Conservation (phyloP, 2,888 invertebrate genomes). For the Calliopum simillimum region DNA sequence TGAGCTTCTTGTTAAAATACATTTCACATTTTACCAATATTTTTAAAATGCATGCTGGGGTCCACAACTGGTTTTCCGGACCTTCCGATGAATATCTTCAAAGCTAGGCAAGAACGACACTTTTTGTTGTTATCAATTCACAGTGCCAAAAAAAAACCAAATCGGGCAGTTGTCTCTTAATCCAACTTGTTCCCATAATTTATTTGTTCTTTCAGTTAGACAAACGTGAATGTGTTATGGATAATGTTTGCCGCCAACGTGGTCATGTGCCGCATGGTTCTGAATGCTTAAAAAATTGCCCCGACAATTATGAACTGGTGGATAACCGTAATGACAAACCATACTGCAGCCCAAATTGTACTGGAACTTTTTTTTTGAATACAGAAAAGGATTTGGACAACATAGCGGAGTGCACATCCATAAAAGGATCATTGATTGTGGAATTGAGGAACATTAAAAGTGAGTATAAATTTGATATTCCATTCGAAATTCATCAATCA, state of each 20-base stretch:
- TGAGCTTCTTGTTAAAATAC: no score
- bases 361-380: constrained; percentile 51
- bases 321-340: constrained; percentile 27
- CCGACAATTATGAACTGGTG: constrained; percentile 65
- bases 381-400: constrained; percentile 51
- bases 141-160: no score
- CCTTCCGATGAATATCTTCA: no score
- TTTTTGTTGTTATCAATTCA: no score
- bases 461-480: constrained; percentile 37
- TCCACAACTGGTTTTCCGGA: no score
- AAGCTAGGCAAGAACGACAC: no score
- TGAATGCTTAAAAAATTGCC: constrained; percentile 77
- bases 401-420: constrained; percentile 75
- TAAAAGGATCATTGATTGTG: constrained; percentile 78
- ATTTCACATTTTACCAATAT: no score
- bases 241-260: constrained; percentile 48
- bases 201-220: constrained; percentile 35
- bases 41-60: no score
- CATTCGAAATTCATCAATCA: no score
- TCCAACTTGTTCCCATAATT: neutral
- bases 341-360: constrained; percentile 53
- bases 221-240: constrained; percentile 51
- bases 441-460: constrained; percentile 55
- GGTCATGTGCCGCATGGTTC: constrained; percentile 49
- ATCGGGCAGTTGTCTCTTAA: no score